phyloP scores from a whole-genome alignment of 2,888 invertebrate species.

The Schizaphis graminum region DNA sequence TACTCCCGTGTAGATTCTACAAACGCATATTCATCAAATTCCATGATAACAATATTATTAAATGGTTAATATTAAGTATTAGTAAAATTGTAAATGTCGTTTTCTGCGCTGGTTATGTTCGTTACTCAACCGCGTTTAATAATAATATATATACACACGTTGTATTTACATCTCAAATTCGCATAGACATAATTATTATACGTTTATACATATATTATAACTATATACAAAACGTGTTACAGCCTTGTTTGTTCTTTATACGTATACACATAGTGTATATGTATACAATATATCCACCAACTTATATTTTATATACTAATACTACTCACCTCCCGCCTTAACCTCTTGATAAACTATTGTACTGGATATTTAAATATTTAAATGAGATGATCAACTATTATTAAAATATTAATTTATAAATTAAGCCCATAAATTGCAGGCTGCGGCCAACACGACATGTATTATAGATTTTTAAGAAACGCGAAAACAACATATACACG shows the following conservation, averaged over 20 bases:
- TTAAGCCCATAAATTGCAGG: neutral
- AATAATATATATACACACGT: no score
- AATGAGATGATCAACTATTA: neutral
- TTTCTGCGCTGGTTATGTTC: neutral
- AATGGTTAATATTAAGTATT: neutral
- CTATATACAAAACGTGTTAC: no score
- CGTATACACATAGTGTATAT: no score
- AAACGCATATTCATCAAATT: neutral
- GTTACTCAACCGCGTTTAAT: neutral
- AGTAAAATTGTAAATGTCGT: neutral
- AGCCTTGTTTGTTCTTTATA: neutral
- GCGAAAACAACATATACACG: neutral
- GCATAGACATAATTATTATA: no score
- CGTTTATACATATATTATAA: no score
- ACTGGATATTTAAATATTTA: neutral
- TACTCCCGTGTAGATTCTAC: neutral
- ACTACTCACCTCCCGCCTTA: neutral
- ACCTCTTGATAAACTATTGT: neutral
- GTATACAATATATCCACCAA: neutral
- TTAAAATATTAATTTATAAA: neutral
- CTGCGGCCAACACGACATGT: neutral
- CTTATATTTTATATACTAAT: neutral
- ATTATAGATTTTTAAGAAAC: neutral
- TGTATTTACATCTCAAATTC: no score
- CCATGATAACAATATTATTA: neutral